A percentile compares a stretch with the other conserved stretches of the same genome.
Evolutionary conservation across 2,888 invertebrate genomes (phyloP).

Genomic region (Allolobophora icterica): DNA sequence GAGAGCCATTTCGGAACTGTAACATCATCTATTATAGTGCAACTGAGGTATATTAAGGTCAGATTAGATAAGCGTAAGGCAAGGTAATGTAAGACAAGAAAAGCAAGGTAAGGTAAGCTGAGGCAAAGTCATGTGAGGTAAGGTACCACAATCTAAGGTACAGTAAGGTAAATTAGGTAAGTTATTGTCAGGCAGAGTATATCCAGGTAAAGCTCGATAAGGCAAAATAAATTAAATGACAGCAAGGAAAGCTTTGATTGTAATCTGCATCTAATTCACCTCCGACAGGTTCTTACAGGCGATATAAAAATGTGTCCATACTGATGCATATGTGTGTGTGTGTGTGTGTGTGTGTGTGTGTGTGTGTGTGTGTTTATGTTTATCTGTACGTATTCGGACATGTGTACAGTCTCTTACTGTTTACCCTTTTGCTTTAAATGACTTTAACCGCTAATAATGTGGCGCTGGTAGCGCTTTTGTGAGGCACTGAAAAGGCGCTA

Average conservation of each 20-base stretch:
- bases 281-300: background rate
- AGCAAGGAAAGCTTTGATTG: background rate
- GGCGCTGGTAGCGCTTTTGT: no score
- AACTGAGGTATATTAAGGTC: background rate
- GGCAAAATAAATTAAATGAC: background rate
- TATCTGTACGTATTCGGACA: background rate
- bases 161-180: background rate
- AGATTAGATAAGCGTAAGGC: background rate
- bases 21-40: background rate
- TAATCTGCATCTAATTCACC: no score
- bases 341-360: background rate
- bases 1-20: conserved; percentile 82
- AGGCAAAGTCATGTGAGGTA: background rate
- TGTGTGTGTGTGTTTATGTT: background rate
- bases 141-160: background rate
- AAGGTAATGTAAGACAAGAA: background rate
- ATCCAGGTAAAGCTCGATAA: no score
- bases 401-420: background rate
- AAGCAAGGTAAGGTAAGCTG: no score
- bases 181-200: background rate
- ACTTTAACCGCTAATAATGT: background rate
- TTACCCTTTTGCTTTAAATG: background rate
- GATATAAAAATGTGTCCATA: background rate
- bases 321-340: background rate
- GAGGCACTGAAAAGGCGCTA: no score